phyloP scores from a whole-genome alignment of 2,113 vertebrate genomes.

The Macaca fascicularis region DNA sequence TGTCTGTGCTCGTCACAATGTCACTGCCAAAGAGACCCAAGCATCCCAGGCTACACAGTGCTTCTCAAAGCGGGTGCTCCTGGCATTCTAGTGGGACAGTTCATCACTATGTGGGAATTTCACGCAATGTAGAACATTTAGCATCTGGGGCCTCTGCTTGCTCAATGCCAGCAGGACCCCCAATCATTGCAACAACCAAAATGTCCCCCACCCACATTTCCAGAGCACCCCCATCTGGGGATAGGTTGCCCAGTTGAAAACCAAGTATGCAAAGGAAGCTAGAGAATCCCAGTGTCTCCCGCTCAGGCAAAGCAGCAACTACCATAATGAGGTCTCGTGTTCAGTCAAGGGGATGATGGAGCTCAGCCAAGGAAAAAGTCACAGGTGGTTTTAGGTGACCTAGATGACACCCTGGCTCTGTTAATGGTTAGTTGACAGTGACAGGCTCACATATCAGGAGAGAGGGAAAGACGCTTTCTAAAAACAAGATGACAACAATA shows the following conservation, averaged over 20 bases:
- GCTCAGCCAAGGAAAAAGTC: neutral
- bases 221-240: neutral
- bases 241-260: neutral
- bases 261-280: neutral
- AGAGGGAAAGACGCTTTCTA: neutral
- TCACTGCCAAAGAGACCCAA: neutral
- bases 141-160: neutral
- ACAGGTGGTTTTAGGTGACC: neutral
- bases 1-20: neutral
- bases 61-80: neutral
- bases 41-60: neutral
- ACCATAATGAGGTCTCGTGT: neutral
- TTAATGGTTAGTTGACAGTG: neutral
- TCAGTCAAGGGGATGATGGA: neutral
- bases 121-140: neutral
- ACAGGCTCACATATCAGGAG: conserved; percentile 25
- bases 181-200: neutral
- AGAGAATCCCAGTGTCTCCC: neutral
- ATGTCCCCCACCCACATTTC: neutral
- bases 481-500: conserved; percentile 38
- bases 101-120: neutral
- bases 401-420: neutral
- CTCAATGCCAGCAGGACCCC: neutral
- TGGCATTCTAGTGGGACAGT: neutral
- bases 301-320: neutral